These are phyloP conservation scores for Alosa sapidissima DNA, from an alignment of 2,797 vertebrate species.

Conservation along the genomic window DNA sequence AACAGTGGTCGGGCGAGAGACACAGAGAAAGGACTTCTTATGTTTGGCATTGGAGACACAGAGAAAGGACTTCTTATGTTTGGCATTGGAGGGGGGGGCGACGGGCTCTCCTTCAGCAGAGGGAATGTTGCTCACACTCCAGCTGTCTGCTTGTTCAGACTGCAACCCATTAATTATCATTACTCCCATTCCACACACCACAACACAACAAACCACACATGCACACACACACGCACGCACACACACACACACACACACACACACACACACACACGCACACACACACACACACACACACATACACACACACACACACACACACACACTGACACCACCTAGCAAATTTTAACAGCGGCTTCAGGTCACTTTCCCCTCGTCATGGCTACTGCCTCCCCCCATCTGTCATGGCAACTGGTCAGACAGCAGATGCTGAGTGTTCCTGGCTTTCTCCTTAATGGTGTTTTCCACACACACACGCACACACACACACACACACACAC, in stretches of 20 bases:
- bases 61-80: no score
- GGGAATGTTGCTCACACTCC: no score
- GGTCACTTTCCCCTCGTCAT: not conserved
- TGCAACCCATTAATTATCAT: no score
- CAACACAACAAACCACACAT: no score
- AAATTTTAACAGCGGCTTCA: not conserved
- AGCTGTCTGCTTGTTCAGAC: no score
- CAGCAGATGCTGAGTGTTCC: not conserved
- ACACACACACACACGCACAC: not conserved
- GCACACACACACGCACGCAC: not conserved
- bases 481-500: not conserved
- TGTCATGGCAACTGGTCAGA: not conserved
- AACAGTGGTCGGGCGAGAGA: no score
- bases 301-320: slow-evolving; percentile 3
- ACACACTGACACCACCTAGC: not conserved
- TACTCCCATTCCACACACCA: not conserved
- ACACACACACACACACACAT: not conserved
- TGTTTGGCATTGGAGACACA: no score
- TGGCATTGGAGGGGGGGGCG: no score
- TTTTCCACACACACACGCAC: not conserved
- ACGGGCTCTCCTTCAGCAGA: no score
- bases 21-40: no score
- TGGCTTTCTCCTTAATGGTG: not conserved
- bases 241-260: slow-evolving; percentile 7
- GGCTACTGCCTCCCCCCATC: not conserved